Evolutionary conservation across 2,113 vertebrate species (phyloP), one percentile per base, ranked within the genome.

Genomic region (Rhabdomys dilectus): DNA sequence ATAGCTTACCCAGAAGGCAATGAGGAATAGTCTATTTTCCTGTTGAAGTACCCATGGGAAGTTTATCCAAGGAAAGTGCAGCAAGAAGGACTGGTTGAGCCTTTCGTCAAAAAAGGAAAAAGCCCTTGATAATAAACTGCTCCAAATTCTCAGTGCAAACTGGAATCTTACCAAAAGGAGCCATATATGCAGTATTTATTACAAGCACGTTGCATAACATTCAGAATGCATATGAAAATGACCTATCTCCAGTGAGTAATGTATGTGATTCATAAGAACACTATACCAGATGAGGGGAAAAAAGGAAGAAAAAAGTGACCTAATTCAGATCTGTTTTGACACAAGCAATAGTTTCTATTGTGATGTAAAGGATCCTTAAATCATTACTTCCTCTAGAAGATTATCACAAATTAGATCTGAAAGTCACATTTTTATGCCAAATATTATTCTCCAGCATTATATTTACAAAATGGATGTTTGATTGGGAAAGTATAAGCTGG

Each of bases 121-220:
- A 29, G 24, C 58, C 45, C 56, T 31, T 66, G n/a, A 93, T 31
- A 77, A n/a, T 29, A 89, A 76, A 56, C 45, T 72, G 58, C 39
- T 34, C 70, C 60, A 92, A 94, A 90, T 90, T 90, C 73, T 17
- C 22, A 76, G 66, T 62, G 22, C 39, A 91, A 91, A 36, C 42
- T 91, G 24, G 17, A 81, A 77, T 39, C 88, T 95, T 85, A 78
- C 72, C 85, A 95, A 92, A 91, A 95, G 34, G 21, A 26, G 53
- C 26, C 17, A 86, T 48, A 36, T 66, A 19, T 86, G 26, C 11
- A 85, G n/a, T 91, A n/a, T 31, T 77, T 94, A 26, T n/a, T 58
- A 58, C 53, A 76, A 92, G 36, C 36, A 94, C 36, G 24, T 24
- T 87, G n/a, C 72, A 58, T 73, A 90, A 89, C 29, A 76, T 76